Evolutionary conservation across 2,113 vertebrate genomes (phyloP).

Genomic region (Meriones unguiculatus): DNA sequence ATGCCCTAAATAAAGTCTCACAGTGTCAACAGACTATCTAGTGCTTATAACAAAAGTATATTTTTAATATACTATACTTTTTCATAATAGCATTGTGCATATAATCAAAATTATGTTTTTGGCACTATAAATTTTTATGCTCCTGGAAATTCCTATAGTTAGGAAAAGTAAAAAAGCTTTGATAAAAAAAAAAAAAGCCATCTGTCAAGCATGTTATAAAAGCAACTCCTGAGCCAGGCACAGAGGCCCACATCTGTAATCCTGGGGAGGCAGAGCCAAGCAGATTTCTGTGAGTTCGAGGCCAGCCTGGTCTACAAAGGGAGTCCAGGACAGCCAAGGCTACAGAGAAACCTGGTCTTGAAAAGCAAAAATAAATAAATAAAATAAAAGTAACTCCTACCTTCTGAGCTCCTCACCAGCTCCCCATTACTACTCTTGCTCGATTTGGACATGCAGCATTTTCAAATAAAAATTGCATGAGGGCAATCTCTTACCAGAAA

Average conservation of each 20-base stretch:
- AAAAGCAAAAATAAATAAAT: too few species aligned
- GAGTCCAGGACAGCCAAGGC: too few species aligned
- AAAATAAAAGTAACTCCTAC: conserved; percentile 39
- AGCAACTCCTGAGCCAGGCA: not conserved
- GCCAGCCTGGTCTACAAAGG: too few species aligned
- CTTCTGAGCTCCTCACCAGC: not conserved
- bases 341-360: too few species aligned
- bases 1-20: conserved; percentile 56
- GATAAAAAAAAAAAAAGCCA: not conserved
- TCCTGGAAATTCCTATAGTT: conserved; percentile 14
- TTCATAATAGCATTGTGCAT: conserved; percentile 12
- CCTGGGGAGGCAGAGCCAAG: too few species aligned
- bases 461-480: conserved; percentile 47
- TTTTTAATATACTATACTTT: conserved; percentile 20
- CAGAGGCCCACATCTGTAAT: too few species aligned
- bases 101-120: conserved; percentile 35
- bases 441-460: not conserved
- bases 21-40: conserved; percentile 31
- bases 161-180: conserved; percentile 14
- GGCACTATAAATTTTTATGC: conserved; percentile 43
- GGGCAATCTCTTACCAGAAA: conserved; percentile 1
- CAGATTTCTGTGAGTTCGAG: too few species aligned
- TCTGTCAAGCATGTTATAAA: conserved; percentile 49
- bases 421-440: conserved; percentile 1
- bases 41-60: conserved; percentile 26